Base-by-base conservation (phyloP, 2,888 invertebrate genomes). In the Drosophila fulvimacula region DNA sequence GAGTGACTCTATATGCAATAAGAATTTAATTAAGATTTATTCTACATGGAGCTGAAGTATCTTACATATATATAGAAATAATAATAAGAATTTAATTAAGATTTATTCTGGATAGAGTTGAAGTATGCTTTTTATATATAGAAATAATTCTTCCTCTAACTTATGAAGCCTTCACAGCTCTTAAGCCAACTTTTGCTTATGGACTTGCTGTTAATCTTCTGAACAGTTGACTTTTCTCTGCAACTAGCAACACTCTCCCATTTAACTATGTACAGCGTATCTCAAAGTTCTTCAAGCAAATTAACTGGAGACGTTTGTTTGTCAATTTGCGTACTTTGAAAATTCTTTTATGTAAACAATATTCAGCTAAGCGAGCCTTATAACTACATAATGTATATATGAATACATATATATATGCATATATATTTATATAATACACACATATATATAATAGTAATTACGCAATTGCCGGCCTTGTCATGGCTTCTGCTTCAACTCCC, bases 251-350 rank as follows among this genome's bases (percentile, higher is more conserved):
- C 3, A 11, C 10, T 5, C 10, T 21, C 21, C 21, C n/a, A 44
- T 21, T 44, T 2, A 11, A 5, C 27, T 2, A 10, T n/a, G 3
- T n/a, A 11, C 51, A 52, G 36, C 3, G 38, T 24, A 52, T 38
- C 52, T 21, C 3, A 3, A 17, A 24, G 52, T 3, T 1, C 24
- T 15, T 21, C 34, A 15, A 10, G 10, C 61, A 66, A 51, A 61
- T 42, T 36, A 69, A 64, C 52, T 57, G 19, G 30, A 52, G 56
- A 24, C 42, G 63, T 59, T 70, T 81, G 55, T 79, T 84, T 84
- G 88, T 69, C 88, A 84, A 82, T 88, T 82, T 82, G 82, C 85
- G 79, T 79, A 76, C 72, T 85, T 85, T 52, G 68, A 70, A 74
- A 65, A 79, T 83, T 80, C 62, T 73, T 48, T 65, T 76, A 65